Percentiles rank a stretch among this genome's conserved stretches.
These are phyloP conservation scores for Drosophila suboccidentalis DNA, from an alignment of 2,888 invertebrate genomes.

Conservation along the genomic window DNA sequence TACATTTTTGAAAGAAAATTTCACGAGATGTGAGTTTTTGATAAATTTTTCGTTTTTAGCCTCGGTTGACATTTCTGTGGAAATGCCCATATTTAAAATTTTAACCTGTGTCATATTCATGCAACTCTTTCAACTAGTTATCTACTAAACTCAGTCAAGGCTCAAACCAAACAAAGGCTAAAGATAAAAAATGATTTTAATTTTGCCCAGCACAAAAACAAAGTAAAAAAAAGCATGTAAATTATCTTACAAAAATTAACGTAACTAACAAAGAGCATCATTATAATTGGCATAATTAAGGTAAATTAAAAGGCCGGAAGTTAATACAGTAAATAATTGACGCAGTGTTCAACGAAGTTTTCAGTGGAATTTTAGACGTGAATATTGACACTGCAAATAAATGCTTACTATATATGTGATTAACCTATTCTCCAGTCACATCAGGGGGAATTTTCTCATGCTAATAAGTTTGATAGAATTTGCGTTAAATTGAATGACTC, in stretches of 20 bases:
- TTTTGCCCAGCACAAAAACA: background rate
- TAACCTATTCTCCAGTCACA: background rate
- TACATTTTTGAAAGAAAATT: no score
- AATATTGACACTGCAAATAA: conserved; percentile 5
- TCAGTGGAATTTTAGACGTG: background rate
- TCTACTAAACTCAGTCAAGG: background rate
- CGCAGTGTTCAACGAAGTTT: conserved; percentile 7
- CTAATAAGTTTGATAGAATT: conserved; percentile 6
- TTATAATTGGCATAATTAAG: conserved; percentile 42
- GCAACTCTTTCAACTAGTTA: background rate
- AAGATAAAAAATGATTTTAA: no score
- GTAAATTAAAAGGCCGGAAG: conserved; percentile 6
- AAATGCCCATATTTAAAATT: no score
- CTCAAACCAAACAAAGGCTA: no score
- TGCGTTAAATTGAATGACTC: conserved; percentile 32
- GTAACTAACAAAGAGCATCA: conserved; percentile 10
- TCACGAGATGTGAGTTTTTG: no score
- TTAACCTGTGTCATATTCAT: no score
- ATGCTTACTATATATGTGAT: background rate
- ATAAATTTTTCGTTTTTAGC: no score
- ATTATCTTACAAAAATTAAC: conserved; percentile 12
- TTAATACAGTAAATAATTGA: conserved; percentile 10
- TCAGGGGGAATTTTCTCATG: background rate
- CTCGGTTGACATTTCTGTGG: no score
- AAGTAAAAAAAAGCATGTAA: background rate